Percentiles rank a stretch among this genome's conserved stretches.
Conservation (phyloP, 2,888 invertebrate genomes). For the Tubiluchus corallicola region DNA sequence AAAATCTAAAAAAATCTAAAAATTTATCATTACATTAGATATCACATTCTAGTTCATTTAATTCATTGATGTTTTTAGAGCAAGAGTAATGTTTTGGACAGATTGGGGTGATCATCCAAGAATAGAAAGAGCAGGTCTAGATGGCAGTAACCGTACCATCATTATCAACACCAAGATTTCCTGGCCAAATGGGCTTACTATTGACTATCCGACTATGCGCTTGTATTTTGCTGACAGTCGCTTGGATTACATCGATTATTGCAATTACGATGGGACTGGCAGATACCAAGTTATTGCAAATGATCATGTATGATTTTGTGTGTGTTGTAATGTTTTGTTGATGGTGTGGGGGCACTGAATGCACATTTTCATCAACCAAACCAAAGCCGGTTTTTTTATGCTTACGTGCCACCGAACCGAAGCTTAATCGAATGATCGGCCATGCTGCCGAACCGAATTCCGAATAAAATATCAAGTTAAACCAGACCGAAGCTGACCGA, state of each 20-base stretch:
- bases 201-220: conserved; percentile 77
- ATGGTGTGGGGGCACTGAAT: too few relatives aligned
- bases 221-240: conserved; percentile 96
- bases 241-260: conserved; percentile 91
- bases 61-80: conserved; percentile 29
- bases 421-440: too few relatives aligned
- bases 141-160: conserved; percentile 61
- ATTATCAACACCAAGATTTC: conserved; percentile 86
- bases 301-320: conserved; percentile 25
- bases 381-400: too few relatives aligned
- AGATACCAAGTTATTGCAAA: conserved; percentile 50
- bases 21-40: too few relatives aligned
- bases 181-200: conserved; percentile 93
- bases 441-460: too few relatives aligned
- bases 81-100: conserved; percentile 87
- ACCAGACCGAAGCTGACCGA: too few relatives aligned
- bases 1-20: too few relatives aligned
- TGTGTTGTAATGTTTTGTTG: conserved; percentile 6
- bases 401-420: too few relatives aligned
- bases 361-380: too few relatives aligned
- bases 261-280: conserved; percentile 82
- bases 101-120: conserved; percentile 97
- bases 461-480: too few relatives aligned
- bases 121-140: conserved; percentile 88
- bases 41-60: too few relatives aligned